Conservation (phyloP, 1,140 invertebrate genomes). For the Pogonus chalceus region DNA sequence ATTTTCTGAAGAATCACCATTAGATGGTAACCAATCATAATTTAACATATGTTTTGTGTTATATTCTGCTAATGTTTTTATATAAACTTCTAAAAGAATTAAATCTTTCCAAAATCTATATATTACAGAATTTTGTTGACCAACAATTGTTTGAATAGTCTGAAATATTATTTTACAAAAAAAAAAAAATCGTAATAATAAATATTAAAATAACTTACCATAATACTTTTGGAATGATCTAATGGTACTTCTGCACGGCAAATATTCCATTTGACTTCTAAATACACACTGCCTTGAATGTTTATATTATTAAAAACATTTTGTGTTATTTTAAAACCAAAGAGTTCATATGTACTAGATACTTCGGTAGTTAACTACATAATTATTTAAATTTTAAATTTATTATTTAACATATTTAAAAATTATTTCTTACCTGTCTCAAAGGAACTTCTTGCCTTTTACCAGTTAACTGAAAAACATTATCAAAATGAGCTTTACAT, state of each 20-base stretch:
- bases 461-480: neutral
- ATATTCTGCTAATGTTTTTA: neutral
- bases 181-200: no score
- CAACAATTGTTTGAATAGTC: neutral
- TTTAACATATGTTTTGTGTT: neutral
- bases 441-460: neutral
- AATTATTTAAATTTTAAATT: no score
- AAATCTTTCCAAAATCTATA: neutral
- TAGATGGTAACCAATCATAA: neutral
- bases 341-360: neutral
- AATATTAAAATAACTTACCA: neutral
- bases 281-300: neutral
- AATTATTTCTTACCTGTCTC: neutral
- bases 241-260: neutral
- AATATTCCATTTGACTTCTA: neutral
- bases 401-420: no score
- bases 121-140: neutral
- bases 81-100: neutral
- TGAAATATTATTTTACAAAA: neutral
- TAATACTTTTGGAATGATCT: neutral
- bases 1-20: neutral
- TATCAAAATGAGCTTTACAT: neutral
- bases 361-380: no score
- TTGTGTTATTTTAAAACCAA: neutral
- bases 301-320: neutral